These are phyloP conservation scores for Trissolcus brochymenae DNA, from an alignment of 2,888 invertebrate genomes.

Conservation along the genomic window DNA sequence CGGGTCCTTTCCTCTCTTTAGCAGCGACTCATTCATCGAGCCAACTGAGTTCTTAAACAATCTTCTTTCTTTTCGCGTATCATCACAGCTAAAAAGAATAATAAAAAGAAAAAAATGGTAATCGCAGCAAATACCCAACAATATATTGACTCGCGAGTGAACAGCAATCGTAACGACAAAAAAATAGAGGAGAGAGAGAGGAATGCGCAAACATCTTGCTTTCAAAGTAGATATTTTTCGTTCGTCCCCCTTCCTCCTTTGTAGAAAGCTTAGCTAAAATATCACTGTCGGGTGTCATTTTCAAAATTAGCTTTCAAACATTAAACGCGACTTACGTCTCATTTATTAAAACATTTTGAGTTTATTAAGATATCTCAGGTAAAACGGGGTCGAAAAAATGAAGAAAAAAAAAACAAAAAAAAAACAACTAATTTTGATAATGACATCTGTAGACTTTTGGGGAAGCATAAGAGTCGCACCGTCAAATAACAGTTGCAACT, in stretches of 20 bases:
- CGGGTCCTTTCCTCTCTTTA: too few relatives aligned
- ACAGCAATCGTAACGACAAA: conserved; percentile 28
- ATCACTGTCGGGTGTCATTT: conserved; percentile 26
- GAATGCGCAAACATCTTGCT: conserved; percentile 23
- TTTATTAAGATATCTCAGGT: background rate
- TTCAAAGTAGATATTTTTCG: conserved; percentile 21
- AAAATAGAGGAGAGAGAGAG: conserved; percentile 9
- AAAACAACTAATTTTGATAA: conserved; percentile 22
- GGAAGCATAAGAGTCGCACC: conserved; percentile 22
- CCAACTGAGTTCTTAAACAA: too few relatives aligned
- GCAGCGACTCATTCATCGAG: too few relatives aligned
- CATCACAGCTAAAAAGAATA: too few relatives aligned
- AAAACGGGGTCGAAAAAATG: background rate
- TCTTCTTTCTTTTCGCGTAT: too few relatives aligned
- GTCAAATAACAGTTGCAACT: conserved; percentile 2
- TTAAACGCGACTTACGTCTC: background rate
- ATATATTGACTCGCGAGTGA: conserved; percentile 7
- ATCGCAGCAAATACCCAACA: too few relatives aligned
- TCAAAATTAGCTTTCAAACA: conserved; percentile 26
- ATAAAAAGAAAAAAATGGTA: too few relatives aligned
- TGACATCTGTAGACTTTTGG: conserved; percentile 9
- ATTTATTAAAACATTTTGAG: conserved; percentile 9
- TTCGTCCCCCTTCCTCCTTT: background rate
- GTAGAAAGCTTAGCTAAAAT: conserved; percentile 20
- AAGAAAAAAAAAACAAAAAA: background rate